Evolutionary conservation across 2,113 vertebrate genomes (phyloP).

Genomic region (Catagonus wagneri): DNA sequence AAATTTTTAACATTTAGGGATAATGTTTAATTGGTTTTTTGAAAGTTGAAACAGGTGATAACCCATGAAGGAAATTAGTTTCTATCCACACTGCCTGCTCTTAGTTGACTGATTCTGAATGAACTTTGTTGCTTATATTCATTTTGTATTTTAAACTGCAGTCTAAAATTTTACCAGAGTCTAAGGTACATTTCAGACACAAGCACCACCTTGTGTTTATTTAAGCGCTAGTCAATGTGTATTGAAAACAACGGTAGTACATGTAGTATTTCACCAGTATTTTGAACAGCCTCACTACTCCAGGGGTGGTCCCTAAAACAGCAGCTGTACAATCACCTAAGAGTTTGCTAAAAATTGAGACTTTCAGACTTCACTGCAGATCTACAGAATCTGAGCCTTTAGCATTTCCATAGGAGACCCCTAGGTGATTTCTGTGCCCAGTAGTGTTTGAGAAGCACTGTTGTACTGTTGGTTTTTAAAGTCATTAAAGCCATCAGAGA

Average conservation of each 20-base stretch:
- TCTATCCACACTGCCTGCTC: background rate
- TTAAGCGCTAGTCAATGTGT: background rate
- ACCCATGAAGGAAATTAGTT: background rate
- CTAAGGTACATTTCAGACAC: background rate
- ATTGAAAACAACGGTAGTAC: background rate
- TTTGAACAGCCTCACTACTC: background rate
- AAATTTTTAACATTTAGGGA: background rate
- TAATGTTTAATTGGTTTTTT: background rate
- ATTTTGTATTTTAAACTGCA: slow-evolving; percentile 1
- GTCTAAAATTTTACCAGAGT: background rate
- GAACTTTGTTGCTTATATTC: background rate
- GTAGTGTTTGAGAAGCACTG: background rate
- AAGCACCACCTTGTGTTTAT: background rate
- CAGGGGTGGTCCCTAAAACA: background rate
- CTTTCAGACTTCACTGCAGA: background rate
- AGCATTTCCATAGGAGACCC: background rate
- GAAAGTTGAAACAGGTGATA: background rate
- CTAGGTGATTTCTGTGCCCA: background rate
- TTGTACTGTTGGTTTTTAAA: background rate
- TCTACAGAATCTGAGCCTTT: background rate
- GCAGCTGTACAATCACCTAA: background rate
- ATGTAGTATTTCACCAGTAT: background rate
- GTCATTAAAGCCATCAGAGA: background rate
- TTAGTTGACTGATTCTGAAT: background rate
- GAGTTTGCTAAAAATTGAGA: background rate